Evolutionary conservation across 2,113 vertebrate genomes (phyloP).

Genomic region (Phaetusa simplex): DNA sequence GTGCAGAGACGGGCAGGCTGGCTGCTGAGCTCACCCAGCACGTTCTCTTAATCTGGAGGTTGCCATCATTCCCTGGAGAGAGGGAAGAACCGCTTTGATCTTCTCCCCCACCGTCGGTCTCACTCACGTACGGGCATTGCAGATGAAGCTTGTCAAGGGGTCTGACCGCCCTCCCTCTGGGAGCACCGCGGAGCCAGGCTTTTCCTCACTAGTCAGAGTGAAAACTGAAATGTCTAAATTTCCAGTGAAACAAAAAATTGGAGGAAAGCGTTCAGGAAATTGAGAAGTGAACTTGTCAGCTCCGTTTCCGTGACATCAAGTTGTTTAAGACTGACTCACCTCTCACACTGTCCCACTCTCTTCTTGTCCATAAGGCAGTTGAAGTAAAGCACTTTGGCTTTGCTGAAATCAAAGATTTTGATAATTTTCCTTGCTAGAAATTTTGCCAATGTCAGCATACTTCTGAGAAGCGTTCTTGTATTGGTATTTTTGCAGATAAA

Average conservation of each 20-base stretch:
- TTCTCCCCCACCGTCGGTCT: not conserved
- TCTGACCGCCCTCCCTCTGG: not conserved
- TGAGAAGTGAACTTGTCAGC: not conserved
- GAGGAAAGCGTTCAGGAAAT: not conserved
- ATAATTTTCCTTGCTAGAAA: not conserved
- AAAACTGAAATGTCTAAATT: not conserved
- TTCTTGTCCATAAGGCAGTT: not conserved
- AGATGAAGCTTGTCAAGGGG: not conserved
- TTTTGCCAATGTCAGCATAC: not conserved
- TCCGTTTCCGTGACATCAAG: not conserved
- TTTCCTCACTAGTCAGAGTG: not conserved
- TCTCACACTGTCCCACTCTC: not conserved
- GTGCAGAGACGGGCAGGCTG: not conserved
- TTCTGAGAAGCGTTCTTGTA: not conserved
- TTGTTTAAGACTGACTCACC: not conserved
- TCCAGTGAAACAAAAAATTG: not conserved
- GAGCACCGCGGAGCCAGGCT: fast-evolving
- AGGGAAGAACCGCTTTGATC: not conserved
- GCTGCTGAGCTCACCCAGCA: not conserved
- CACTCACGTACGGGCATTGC: fast-evolving
- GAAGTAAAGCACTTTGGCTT: not conserved
- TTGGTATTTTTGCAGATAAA: slow-evolving; percentile 18
- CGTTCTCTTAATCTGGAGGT: not conserved
- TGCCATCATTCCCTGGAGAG: not conserved
- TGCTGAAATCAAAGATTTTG: not conserved